Conservation (phyloP, 2,888 invertebrate genomes). For the Alentia gelatinosa region DNA sequence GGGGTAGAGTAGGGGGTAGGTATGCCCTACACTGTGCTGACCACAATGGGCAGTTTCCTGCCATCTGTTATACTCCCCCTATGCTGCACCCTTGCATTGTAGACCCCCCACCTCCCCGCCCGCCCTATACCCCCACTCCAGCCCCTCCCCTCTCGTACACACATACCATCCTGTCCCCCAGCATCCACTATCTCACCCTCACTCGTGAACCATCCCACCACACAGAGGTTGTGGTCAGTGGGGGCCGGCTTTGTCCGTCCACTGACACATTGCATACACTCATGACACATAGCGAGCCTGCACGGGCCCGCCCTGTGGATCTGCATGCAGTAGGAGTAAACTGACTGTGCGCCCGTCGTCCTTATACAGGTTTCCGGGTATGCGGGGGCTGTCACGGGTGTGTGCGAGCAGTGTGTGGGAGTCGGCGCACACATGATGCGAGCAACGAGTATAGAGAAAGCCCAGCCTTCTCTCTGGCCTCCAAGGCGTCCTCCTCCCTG, state of each 20-base stretch:
- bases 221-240: constrained; percentile 1
- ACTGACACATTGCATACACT: background rate
- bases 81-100: too few species aligned
- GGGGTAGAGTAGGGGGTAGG: background rate
- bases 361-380: background rate
- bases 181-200: too few species aligned
- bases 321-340: background rate
- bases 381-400: background rate
- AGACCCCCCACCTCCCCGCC: too few species aligned
- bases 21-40: background rate
- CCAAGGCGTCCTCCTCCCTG: too few species aligned
- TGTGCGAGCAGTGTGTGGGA: background rate
- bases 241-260: background rate
- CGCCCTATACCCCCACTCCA: background rate
- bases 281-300: background rate
- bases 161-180: background rate
- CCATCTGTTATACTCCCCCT: too few species aligned
- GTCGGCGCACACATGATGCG: background rate
- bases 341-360: background rate
- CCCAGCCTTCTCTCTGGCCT: background rate
- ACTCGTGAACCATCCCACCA: too few species aligned
- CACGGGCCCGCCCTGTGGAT: background rate
- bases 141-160: background rate
- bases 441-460: background rate
- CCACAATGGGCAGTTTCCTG: background rate